Conservation (phyloP, 2,113 vertebrate species). For the Phasianus colchicus region DNA sequence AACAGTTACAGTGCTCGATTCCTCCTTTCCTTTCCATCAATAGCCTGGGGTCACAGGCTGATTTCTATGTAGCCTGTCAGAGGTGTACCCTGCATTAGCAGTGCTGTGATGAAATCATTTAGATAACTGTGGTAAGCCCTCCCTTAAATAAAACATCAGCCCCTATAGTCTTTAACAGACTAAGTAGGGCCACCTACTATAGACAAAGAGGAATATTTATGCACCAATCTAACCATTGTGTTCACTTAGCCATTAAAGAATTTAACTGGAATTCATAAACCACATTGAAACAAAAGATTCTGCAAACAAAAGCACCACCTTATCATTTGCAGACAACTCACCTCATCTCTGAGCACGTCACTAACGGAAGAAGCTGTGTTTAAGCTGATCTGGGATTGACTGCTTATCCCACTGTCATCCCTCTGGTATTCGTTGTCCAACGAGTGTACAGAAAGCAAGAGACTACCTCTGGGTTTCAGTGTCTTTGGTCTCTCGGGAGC, state of each 20-base stretch:
- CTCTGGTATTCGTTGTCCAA: constrained; percentile 72
- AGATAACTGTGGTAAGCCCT: not conserved
- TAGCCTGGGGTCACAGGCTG: not conserved
- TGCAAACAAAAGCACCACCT: not conserved
- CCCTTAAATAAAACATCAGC: not conserved
- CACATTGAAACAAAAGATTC: not conserved
- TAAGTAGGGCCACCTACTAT: not conserved
- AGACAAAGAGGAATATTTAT: not conserved
- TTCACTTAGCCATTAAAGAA: not conserved
- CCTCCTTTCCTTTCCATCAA: not conserved
- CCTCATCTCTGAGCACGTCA: constrained; percentile 79
- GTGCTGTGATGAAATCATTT: not conserved
- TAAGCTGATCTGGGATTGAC: constrained; percentile 76
- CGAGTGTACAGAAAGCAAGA: constrained; percentile 77
- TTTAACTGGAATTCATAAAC: not conserved
- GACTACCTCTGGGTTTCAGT: constrained; percentile 77
- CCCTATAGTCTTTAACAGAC: not conserved
- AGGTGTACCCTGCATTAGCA: not conserved
- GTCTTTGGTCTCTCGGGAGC: constrained; percentile 78
- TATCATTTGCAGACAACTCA: constrained; percentile 70
- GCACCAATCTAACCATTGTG: not conserved
- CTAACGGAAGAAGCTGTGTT: constrained; percentile 72
- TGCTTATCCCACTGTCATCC: constrained; percentile 74
- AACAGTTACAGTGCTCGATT: not conserved
- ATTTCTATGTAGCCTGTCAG: not conserved